phyloP scores from a whole-genome alignment of 2,888 invertebrate genomes.

The Druceiella hillmani region DNA sequence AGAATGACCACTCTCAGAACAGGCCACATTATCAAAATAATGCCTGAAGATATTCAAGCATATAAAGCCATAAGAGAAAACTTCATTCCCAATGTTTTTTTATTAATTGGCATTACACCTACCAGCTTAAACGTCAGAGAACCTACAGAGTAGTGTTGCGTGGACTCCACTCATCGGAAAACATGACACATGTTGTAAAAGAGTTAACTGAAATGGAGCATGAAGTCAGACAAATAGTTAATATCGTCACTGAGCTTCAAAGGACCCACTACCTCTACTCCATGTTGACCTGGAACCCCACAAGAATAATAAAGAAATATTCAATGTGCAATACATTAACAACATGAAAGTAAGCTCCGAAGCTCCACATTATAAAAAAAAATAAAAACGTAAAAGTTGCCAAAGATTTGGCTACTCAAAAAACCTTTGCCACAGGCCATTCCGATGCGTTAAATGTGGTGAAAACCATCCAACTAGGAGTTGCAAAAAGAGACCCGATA shows the following conservation, averaged over 20 bases:
- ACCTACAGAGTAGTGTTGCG: background rate
- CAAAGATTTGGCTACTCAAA: constrained; percentile 1
- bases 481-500: too few relatives aligned
- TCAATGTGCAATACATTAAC: background rate
- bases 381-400: background rate
- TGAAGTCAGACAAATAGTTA: constrained; percentile 2
- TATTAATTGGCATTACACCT: background rate
- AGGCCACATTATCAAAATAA: background rate
- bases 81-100: background rate
- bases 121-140: background rate
- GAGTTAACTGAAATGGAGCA: background rate
- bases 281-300: constrained; percentile 2
- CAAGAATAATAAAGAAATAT: background rate
- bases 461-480: too few relatives aligned
- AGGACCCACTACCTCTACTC: background rate
- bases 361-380: constrained; percentile 1
- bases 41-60: background rate
- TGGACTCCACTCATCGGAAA: constrained; percentile 1
- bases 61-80: background rate
- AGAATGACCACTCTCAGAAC: constrained; percentile 1
- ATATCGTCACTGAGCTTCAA: background rate
- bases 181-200: background rate
- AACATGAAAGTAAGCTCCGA: background rate
- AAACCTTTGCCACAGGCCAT: constrained; percentile 2
- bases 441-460: constrained; percentile 3